Base-by-base conservation (phyloP, 2,888 invertebrate genomes). In the Strigamia maritima region DNA sequence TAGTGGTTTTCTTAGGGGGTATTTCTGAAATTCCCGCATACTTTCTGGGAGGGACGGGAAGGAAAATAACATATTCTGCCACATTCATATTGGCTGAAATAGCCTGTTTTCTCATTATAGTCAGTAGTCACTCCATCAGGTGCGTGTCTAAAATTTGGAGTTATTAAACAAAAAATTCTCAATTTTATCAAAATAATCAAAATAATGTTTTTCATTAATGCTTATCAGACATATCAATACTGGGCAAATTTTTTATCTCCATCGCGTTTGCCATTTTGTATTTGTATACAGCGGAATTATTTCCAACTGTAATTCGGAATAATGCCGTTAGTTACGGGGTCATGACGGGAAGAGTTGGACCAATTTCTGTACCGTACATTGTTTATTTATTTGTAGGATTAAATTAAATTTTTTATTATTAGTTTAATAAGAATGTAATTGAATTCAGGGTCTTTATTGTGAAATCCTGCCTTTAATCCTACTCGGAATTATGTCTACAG, bases 1-100 rank as follows among this genome's bases (percentile, higher is more conserved):
- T 91, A 8, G 95, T 94, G 84, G 94, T 95, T 78, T 91, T 94
- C n/a, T 87, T 94, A 16, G 93, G 93, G 26, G 94, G 92, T 2
- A 82, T 85, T 3, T 84, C 87, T 22, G 88, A 87, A 82, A 84
- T 87, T 31, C 85, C 86, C 0, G 86, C 86, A 22, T 84, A 85
- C 79, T 78, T 85, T 80, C 74, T 86, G 4, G 84, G 85, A 38
- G 81, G 82, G 80, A 80, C 86, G 24, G 87, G 87, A 0, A 83
- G 87, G 35, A 84, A 38, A 24, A 70, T 65, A 10, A 70, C 78
- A 19, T 81, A 80, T 35, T 75, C 79, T 24, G 75, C 35, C 22
- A 78, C 77, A 7, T 81, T 81, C 22, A 19, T 81, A 0, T 28
- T 80, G 16, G 80, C 78, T 10, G 81, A 78, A 28, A 16, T 79